These are phyloP conservation scores for Pipistrellus kuhlii DNA, from an alignment of 2,797 vertebrate genomes.

Conservation along the genomic window DNA sequence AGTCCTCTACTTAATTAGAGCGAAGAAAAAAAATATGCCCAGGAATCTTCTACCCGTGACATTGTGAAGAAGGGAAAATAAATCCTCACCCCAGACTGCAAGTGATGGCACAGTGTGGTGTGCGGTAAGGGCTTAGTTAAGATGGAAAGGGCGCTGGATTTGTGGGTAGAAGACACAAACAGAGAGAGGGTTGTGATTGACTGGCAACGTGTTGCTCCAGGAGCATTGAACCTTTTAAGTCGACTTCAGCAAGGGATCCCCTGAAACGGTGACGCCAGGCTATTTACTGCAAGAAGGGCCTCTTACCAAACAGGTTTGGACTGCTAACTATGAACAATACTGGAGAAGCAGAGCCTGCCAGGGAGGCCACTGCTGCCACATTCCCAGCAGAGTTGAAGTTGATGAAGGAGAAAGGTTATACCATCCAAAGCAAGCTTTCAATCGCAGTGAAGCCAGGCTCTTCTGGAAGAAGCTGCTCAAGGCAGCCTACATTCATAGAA, in stretches of 20 bases:
- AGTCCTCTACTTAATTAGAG: too few relatives aligned
- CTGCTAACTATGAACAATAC: neutral
- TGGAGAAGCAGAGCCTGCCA: neutral
- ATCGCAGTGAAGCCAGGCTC: neutral
- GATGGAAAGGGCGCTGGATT: neutral
- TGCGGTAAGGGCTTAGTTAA: neutral
- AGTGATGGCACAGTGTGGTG: neutral
- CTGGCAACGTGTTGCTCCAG: too few relatives aligned
- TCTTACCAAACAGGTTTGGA: neutral
- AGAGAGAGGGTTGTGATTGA: neutral
- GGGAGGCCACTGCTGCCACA: neutral
- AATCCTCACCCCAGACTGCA: neutral
- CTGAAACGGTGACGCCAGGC: neutral
- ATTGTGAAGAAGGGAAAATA: neutral
- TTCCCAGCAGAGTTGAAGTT: neutral
- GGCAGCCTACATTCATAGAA: neutral
- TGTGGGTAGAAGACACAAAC: neutral
- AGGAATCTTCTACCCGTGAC: neutral
- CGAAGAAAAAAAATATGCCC: neutral
- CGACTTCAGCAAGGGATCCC: neutral
- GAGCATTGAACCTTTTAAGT: neutral
- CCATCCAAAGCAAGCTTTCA: neutral
- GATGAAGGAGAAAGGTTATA: neutral
- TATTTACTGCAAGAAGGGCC: neutral
- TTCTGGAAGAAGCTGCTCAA: neutral